These are phyloP conservation scores for Enteromius anoplus DNA, from an alignment of 2,797 vertebrate genomes.

Conservation along the genomic window DNA sequence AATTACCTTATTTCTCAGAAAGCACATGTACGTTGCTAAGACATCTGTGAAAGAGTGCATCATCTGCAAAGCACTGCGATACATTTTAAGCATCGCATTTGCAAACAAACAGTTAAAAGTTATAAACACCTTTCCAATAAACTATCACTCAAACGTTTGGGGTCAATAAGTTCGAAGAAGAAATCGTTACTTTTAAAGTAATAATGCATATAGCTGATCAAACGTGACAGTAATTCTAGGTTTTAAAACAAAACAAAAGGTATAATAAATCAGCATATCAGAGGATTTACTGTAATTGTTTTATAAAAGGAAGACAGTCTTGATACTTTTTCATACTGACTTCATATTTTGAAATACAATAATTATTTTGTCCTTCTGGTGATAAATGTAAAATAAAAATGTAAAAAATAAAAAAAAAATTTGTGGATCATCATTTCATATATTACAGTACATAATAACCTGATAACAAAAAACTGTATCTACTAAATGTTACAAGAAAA, in stretches of 20 bases:
- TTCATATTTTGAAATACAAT: too few species aligned
- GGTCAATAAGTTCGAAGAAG: neutral
- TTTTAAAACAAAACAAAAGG: too few species aligned
- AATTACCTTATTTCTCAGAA: constrained; percentile 19
- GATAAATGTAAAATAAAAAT: too few species aligned
- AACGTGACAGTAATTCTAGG: neutral
- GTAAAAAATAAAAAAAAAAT: too few species aligned
- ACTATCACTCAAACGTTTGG: neutral
- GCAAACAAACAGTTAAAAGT: neutral
- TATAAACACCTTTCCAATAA: neutral
- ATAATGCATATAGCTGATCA: neutral
- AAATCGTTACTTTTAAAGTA: neutral
- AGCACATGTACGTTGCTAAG: neutral
- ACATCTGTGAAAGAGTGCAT: constrained; percentile 2
- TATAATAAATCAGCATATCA: too few species aligned
- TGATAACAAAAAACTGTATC: neutral
- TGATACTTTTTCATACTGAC: neutral
- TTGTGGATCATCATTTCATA: too few species aligned
- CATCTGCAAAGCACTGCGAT: neutral
- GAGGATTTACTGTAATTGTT: too few species aligned
- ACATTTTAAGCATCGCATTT: neutral
- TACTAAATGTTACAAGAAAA: neutral
- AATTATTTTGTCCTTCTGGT: too few species aligned
- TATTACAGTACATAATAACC: neutral
- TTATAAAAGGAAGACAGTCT: too few species aligned